Percentiles rank a stretch among this genome's conserved stretches.
Conservation (phyloP, 1,140 invertebrate genomes). For the Ladona fulva region DNA sequence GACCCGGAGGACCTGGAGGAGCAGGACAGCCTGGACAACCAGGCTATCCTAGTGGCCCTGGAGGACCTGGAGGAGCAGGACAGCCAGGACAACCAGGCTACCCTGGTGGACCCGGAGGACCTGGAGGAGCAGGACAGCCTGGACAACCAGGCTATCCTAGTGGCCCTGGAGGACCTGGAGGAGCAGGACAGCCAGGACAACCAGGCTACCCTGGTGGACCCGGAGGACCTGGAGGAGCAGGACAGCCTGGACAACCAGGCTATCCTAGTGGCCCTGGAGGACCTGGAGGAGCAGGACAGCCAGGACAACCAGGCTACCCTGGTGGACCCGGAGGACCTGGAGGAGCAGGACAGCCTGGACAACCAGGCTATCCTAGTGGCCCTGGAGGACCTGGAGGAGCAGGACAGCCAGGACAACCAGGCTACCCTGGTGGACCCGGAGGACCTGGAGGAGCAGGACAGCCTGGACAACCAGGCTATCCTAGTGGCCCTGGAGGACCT, state of each 20-base stretch:
- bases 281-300: neutral
- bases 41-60: neutral
- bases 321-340: slow-evolving; percentile 16
- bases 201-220: slow-evolving; percentile 1
- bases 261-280: neutral
- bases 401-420: slow-evolving; percentile 20
- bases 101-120: slow-evolving; percentile 21
- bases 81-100: neutral
- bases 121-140: slow-evolving; percentile 17
- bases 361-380: neutral
- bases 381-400: slow-evolving; percentile 14
- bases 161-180: slow-evolving; percentile 31
- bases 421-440: slow-evolving; percentile 19
- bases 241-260: slow-evolving; percentile 8
- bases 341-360: neutral
- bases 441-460: neutral
- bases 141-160: slow-evolving; percentile 20
- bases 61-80: neutral
- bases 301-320: slow-evolving; percentile 18
- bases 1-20: neutral
- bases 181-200: slow-evolving; percentile 21
- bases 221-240: neutral
- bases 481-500: slow-evolving; percentile 21
- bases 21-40: slow-evolving; percentile 27
- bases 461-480: slow-evolving; percentile 27